phyloP scores from a whole-genome alignment of 2,113 vertebrate species.

The Terrapene triunguis region DNA sequence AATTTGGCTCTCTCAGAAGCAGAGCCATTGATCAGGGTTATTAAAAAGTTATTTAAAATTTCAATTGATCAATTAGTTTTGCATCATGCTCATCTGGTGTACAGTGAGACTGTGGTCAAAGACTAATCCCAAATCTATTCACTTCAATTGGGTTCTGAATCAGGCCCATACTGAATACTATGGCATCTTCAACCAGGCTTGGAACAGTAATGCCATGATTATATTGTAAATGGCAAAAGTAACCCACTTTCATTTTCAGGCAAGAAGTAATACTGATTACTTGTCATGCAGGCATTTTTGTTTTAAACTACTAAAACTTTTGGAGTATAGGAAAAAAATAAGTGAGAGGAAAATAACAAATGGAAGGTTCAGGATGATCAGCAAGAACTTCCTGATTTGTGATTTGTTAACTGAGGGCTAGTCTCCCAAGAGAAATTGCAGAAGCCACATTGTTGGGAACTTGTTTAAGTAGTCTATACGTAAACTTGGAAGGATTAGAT shows the following conservation, averaged over 20 bases:
- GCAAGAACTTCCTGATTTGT: not conserved
- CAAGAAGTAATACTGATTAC: not conserved
- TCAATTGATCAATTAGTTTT: not conserved
- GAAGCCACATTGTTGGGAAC: not conserved
- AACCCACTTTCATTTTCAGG: not conserved
- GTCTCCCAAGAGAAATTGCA: not conserved
- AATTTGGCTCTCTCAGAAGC: not conserved
- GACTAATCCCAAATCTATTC: conserved; percentile 13
- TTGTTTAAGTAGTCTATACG: not conserved
- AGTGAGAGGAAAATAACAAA: not conserved
- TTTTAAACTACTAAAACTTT: not conserved
- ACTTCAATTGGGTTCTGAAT: not conserved
- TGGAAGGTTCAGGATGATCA: not conserved
- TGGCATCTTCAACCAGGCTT: not conserved
- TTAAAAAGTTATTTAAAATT: not conserved
- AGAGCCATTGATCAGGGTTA: not conserved
- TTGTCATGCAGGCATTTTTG: not conserved
- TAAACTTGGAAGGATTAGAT: not conserved
- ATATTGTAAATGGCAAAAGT: not conserved
- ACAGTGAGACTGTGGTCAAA: conserved; percentile 28
- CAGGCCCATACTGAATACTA: not conserved
- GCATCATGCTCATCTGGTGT: conserved; percentile 13
- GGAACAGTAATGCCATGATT: not conserved
- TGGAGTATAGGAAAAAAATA: not conserved
- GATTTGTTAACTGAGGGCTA: not conserved